phyloP scores from a whole-genome alignment of 1,140 invertebrate genomes.

The Daktulosphaira vitifoliae region DNA sequence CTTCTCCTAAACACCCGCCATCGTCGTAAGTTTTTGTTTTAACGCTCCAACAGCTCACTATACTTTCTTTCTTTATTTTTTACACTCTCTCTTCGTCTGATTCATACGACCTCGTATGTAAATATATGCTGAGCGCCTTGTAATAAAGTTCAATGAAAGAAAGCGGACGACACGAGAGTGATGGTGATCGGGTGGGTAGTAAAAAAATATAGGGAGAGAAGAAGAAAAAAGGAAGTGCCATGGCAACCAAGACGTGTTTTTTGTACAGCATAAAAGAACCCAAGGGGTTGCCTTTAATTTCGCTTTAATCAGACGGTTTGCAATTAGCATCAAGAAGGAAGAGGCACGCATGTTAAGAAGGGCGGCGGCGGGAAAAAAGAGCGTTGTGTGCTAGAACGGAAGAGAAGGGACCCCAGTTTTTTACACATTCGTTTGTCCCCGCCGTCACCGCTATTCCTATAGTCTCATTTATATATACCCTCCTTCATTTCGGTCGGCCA shows the following conservation, averaged over 20 bases:
- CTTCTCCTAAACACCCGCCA: neutral
- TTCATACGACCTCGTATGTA: constrained; percentile 18
- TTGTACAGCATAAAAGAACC: constrained; percentile 32
- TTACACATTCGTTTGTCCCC: constrained; percentile 22
- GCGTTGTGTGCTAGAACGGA: neutral
- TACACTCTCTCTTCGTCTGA: neutral
- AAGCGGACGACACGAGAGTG: neutral
- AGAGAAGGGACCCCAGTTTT: constrained; percentile 29
- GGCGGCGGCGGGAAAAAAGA: constrained; percentile 1
- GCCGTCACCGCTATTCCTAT: constrained; percentile 9
- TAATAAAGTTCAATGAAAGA: constrained; percentile 32
- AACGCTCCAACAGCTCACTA: constrained; percentile 9
- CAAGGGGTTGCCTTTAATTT: constrained; percentile 35
- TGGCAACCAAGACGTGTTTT: constrained; percentile 35
- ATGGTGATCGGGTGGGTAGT: neutral
- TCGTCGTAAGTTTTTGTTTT: constrained; percentile 22
- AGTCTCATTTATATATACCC: constrained; percentile 39
- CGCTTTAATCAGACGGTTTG: constrained; percentile 36
- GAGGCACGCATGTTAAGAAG: constrained; percentile 32
- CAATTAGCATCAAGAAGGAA: constrained; percentile 36
- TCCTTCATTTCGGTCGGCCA: constrained; percentile 39
- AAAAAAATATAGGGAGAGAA: constrained; percentile 30
- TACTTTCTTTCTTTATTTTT: constrained; percentile 12
- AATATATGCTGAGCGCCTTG: constrained; percentile 22
- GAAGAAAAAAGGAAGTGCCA: constrained; percentile 31